Conservation (phyloP, 1,140 invertebrate species). For the Drosophila subpulchrella region DNA sequence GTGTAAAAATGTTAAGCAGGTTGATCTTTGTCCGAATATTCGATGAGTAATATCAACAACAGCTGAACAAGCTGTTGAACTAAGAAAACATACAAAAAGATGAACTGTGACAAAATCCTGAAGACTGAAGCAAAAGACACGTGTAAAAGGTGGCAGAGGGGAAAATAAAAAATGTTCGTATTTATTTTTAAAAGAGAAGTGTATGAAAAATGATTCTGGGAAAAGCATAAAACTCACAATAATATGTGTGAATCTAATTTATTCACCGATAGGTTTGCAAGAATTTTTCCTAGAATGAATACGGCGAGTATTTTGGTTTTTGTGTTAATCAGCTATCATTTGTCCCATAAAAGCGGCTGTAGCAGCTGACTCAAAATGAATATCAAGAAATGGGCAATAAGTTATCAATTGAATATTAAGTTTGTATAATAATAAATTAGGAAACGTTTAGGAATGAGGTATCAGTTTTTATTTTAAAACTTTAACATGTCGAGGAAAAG, state of each 20-base stretch:
- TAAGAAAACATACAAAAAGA: not conserved
- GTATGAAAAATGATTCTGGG: conserved; percentile 5
- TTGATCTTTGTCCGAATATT: conserved; percentile 49
- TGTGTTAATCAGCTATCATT: conserved; percentile 17
- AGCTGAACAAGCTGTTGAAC: conserved; percentile 27
- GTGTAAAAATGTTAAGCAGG: conserved; percentile 70
- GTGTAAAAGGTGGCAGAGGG: conserved; percentile 7
- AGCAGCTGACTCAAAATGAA: conserved; percentile 15
- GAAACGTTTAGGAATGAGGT: not conserved
- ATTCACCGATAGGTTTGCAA: not conserved
- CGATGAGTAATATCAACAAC: conserved; percentile 36
- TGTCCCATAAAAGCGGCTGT: conserved; percentile 1
- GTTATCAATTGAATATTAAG: conserved; percentile 17
- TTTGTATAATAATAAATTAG: not conserved
- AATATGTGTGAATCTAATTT: conserved; percentile 15
- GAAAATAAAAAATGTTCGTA: not conserved
- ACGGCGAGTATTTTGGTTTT: not conserved
- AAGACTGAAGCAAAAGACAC: conserved; percentile 1
- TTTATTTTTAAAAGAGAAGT: conserved; percentile 22
- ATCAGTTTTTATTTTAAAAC: not conserved
- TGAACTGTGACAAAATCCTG: conserved; percentile 14
- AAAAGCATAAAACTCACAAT: not conserved
- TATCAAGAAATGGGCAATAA: not conserved
- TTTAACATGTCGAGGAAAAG: too few species aligned
- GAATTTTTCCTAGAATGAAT: conserved; percentile 16